Base-by-base conservation (phyloP, 2,113 vertebrate species). In the Corythaeola cristata region DNA sequence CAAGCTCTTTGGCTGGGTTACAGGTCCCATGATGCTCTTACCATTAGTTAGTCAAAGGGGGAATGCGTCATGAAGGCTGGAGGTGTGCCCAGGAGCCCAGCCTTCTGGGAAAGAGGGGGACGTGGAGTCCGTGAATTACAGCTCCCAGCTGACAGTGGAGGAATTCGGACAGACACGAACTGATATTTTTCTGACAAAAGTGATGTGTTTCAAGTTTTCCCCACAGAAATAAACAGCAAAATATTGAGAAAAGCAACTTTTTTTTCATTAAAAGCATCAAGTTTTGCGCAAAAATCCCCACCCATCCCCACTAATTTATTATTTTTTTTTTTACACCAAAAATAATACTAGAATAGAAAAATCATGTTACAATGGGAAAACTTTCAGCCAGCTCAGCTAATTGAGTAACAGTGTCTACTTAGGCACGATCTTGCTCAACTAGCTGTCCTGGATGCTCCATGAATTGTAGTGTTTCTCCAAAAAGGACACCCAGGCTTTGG, bases 21-120 rank as follows among this genome's bases (percentile, higher is more conserved):
- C 96, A 94, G 80, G 89, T 96, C 95, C 94, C 92, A 94, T 96
- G 96, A 96, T 97, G 92, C 91, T 88, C 53, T 94, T 95, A 19
- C 86, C 13, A 8, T 30, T 94, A 86, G 66, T 92, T 97, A 90
- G 77, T 96, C 89, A 82, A 95, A 87, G 62, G 37, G 64, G 58
- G 79, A 95, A 87, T 96, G 96, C 90, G 86, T 97, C 95, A 97
- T 28, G 86, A 89, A 89, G 92, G 76, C 90, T 97, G 90, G 92
- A 97, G 81, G 64, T 66, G 30, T 93, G 96, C 92, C 86, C 77
- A 60, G 83, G 39, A 94, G 32, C 72, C 77, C 85, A 94, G 39
- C 85, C 71, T 78, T 69, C 35, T 89, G 89, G 80, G 83, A 89
- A 72, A 69, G 85, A 93, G 74, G 56, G 90, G 80, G 90, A 88